Evolutionary conservation across 2,113 vertebrate species (phyloP).

Genomic region (Pithys albifrons): DNA sequence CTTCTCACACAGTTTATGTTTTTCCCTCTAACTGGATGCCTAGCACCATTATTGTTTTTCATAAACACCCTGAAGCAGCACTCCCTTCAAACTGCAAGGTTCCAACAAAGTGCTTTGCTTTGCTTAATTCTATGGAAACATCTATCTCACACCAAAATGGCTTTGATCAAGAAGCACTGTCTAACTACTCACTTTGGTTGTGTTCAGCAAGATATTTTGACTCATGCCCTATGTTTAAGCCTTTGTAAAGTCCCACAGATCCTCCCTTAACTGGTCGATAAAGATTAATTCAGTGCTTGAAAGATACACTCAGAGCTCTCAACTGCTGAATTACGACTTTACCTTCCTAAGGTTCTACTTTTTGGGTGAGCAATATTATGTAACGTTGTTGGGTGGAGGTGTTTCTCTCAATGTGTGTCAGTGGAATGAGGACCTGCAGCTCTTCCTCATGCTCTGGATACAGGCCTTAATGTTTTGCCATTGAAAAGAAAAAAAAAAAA

Average conservation of each 20-base stretch:
- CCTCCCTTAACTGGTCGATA: not conserved
- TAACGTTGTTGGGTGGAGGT: rapidly evolving
- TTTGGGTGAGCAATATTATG: rapidly evolving
- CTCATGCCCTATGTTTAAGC: not conserved
- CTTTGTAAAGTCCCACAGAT: not conserved
- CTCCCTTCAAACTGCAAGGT: not conserved
- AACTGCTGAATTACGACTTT: not conserved
- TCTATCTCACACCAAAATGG: not conserved
- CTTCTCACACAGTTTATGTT: not conserved
- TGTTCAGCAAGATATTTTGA: not conserved
- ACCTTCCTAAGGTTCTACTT: not conserved
- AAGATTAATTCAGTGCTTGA: not conserved
- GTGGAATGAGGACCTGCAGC: not conserved
- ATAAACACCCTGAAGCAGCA: not conserved
- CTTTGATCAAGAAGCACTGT: not conserved
- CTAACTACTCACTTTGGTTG: not conserved
- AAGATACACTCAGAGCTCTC: not conserved
- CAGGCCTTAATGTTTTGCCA: not conserved
- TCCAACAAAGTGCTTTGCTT: not conserved
- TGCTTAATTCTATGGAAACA: not conserved
- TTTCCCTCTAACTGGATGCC: not conserved
- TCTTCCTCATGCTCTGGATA: not conserved
- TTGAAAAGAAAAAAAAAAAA: not conserved
- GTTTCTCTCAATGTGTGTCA: rapidly evolving
- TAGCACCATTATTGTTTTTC: not conserved